phyloP scores from a whole-genome alignment of 30 jellyfish, hydroid and myxozoan genomes.

The Sanderia malayensis region DNA sequence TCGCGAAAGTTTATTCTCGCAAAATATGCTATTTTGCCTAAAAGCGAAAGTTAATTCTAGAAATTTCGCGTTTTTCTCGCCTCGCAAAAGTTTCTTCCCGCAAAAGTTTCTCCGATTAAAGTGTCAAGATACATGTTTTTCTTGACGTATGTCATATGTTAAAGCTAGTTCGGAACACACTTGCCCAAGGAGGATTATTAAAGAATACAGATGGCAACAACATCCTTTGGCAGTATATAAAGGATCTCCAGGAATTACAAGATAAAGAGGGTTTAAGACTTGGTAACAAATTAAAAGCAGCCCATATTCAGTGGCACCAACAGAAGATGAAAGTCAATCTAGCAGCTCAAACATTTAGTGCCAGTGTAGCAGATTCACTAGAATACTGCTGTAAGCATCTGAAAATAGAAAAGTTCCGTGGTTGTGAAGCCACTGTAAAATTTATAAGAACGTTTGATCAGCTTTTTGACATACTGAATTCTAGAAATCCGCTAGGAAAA shows the following conservation, averaged over 20 bases:
- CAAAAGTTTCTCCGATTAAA: no score
- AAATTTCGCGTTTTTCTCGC: no score
- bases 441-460: constrained; percentile 38
- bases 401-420: constrained; percentile 27
- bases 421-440: constrained; percentile 34
- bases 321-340: constrained; percentile 55
- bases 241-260: background rate
- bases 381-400: constrained; percentile 9
- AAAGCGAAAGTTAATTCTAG: no score
- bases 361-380: constrained; percentile 60
- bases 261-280: background rate
- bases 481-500: constrained; percentile 58
- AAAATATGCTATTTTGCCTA: no score
- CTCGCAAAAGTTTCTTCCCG: no score
- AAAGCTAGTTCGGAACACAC: constrained; percentile 38
- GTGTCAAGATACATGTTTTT: constrained; percentile 15
- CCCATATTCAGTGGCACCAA: constrained; percentile 25
- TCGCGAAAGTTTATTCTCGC: no score
- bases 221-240: constrained; percentile 21
- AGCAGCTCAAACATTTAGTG: constrained; percentile 35
- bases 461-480: constrained; percentile 59
- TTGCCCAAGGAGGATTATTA: constrained; percentile 33
- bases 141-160: constrained; percentile 54
- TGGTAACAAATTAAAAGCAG: constrained; percentile 4
- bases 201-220: constrained; percentile 4